These are phyloP conservation scores for Meiosimyza platycephala DNA, from an alignment of 2,888 invertebrate species.

Conservation along the genomic window DNA sequence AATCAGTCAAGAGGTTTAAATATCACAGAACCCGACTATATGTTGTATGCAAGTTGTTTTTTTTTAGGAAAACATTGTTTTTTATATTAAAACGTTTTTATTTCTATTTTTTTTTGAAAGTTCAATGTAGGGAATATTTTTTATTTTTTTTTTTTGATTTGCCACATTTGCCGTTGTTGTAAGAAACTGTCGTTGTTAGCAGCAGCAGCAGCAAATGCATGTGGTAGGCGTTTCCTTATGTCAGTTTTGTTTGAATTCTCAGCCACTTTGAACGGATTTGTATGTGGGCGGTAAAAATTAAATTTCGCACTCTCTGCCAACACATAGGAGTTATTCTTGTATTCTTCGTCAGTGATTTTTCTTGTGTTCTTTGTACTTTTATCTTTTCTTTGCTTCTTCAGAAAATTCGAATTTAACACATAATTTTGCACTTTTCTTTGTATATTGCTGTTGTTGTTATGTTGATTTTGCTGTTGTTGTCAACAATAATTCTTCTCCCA, in stretches of 20 bases:
- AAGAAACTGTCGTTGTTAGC: not conserved
- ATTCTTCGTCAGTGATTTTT: not conserved
- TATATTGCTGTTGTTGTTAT: constrained; percentile 10
- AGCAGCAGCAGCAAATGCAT: constrained; percentile 20
- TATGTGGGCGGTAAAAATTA: constrained; percentile 36
- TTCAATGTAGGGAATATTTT: no score
- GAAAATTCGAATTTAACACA: constrained; percentile 28
- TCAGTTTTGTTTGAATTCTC: constrained; percentile 28
- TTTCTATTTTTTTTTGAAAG: no score
- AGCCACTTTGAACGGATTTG: constrained; percentile 9
- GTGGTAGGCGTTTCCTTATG: constrained; percentile 29
- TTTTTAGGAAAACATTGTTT: no score
- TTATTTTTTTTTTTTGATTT: not conserved
- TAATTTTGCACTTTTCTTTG: constrained; percentile 32
- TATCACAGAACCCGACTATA: no score
- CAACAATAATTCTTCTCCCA: constrained; percentile 24
- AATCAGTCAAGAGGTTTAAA: no score
- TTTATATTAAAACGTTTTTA: no score
- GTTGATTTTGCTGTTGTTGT: constrained; percentile 19
- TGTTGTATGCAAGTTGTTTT: no score
- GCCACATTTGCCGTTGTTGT: constrained; percentile 12
- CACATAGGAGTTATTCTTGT: not conserved
- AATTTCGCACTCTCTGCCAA: constrained; percentile 30
- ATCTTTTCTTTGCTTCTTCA: not conserved
- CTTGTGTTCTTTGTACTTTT: no score